Evolutionary conservation across 2,113 vertebrate species (phyloP), one percentile per base, ranked within the genome.

Genomic region (Corvus moneduloides): DNA sequence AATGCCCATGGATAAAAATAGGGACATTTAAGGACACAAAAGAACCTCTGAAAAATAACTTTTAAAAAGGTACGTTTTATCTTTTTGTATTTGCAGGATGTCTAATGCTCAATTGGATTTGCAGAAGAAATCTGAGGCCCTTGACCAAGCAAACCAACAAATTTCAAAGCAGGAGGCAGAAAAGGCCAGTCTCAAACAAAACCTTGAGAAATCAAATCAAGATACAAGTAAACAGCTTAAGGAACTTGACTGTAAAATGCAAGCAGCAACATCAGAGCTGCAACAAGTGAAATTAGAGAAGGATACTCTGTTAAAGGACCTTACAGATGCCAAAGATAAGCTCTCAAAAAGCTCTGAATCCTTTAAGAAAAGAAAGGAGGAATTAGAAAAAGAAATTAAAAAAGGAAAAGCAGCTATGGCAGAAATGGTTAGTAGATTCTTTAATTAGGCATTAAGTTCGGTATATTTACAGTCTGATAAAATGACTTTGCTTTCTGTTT

Each of bases 361-460:
- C 52, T 97, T 99, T 83, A 98, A 98, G 95, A 98, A 98, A 77
- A 98, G 89, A 90, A 98, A 96, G 90, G 97, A 96, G 89, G 98
- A 98, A 83, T 97, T 99, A 96, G 99, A 99, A 83, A 97, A 98
- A n/a, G 99, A 99, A 97, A 98, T 97, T 93, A 98, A 98, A 94
- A 98, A 96, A 94, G 97, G 97, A 90, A 98, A 98, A 95, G 92
- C 98, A 78, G 92, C 97, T 62, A 46, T 98, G 75, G 98, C 97
- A 89, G 98, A 99, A 86, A 98, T 99, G 98, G 99, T 99, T 83
- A 94, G 98, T 98, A 87, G 23, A 84, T 76, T 93, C 27, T 95
- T 96, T 96, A 22, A 27, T 78, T 66, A 49, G 35, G 27, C 19
- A 26, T 80, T 35, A 59, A 59, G 16, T 74, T 77, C 56, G 39